These are phyloP conservation scores for Zophobas atratus DNA, from an alignment of 1,140 invertebrate species.

Conservation along the genomic window DNA sequence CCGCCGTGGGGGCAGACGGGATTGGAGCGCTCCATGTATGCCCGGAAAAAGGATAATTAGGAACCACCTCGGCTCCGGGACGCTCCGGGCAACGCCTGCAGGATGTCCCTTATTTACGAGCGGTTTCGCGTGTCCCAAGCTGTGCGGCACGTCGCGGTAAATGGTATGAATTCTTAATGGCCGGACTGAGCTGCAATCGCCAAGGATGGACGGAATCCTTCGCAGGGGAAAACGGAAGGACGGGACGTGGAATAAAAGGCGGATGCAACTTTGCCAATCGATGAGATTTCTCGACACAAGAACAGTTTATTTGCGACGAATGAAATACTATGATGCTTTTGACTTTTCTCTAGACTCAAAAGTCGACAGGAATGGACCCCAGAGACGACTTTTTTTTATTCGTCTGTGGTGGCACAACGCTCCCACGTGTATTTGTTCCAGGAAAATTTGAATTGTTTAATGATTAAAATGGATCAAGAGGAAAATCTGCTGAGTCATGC, in stretches of 20 bases:
- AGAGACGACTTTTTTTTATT: too few relatives aligned
- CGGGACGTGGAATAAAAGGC: constrained; percentile 7
- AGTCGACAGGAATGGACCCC: too few relatives aligned
- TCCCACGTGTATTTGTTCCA: too few relatives aligned
- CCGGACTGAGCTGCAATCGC: constrained; percentile 51
- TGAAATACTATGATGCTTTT: too few relatives aligned
- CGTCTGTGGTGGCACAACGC: too few relatives aligned
- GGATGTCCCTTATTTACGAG: constrained; percentile 49
- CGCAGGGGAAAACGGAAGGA: constrained; percentile 50
- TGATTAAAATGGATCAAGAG: too few relatives aligned
- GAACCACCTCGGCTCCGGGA: constrained; percentile 43
- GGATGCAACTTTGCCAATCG: neutral
- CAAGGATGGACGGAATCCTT: constrained; percentile 48
- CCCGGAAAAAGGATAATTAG: constrained; percentile 47
- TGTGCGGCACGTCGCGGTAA: constrained; percentile 51
- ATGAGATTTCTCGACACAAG: too few relatives aligned
- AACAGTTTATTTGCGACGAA: too few relatives aligned
- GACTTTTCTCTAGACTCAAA: too few relatives aligned
- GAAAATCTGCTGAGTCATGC: too few relatives aligned
- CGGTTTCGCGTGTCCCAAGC: constrained; percentile 53
- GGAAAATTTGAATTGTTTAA: too few relatives aligned
- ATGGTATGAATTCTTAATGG: constrained; percentile 56
- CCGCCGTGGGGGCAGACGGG: constrained; percentile 56
- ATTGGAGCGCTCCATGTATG: constrained; percentile 53
- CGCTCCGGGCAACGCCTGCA: constrained; percentile 40